Percentiles rank a stretch among this genome's conserved stretches.
These are phyloP conservation scores for Phenacoccus solenopsis DNA, from an alignment of 1,140 invertebrate species.

Conservation along the genomic window DNA sequence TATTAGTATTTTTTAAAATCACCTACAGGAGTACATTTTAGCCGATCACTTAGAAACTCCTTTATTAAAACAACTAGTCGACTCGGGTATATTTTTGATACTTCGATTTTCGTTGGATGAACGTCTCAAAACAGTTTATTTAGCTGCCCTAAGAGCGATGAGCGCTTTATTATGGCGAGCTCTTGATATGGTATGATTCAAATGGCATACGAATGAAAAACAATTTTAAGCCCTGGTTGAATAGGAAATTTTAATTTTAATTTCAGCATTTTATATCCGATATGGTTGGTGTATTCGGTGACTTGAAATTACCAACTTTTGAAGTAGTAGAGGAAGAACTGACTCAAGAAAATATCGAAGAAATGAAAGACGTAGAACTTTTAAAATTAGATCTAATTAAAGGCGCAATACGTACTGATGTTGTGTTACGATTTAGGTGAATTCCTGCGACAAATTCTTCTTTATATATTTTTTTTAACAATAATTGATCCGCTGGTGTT, in stretches of 20 bases:
- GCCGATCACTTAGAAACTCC: conserved; percentile 44
- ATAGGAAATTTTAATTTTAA: conserved; percentile 15
- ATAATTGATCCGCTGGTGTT: too few species aligned
- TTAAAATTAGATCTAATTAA: conserved; percentile 60
- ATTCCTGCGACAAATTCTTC: not conserved
- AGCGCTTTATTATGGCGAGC: conserved; percentile 62
- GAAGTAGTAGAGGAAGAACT: conserved; percentile 36
- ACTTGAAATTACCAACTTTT: conserved; percentile 47
- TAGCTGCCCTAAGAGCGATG: conserved; percentile 57
- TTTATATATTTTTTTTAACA: not conserved
- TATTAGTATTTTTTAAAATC: conserved; percentile 16
- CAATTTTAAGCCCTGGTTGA: not conserved
- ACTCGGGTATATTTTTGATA: conserved; percentile 58
- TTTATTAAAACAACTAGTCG: conserved; percentile 39
- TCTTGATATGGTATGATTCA: conserved; percentile 26
- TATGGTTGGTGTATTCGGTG: conserved; percentile 50
- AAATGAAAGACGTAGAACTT: conserved; percentile 70
- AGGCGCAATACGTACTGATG: conserved; percentile 59
- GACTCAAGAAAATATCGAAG: conserved; percentile 32
- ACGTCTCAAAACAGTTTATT: conserved; percentile 53
- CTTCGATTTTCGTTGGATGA: conserved; percentile 77
- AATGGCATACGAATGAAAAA: not conserved
- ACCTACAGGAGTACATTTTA: conserved; percentile 38
- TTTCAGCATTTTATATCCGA: conserved; percentile 43
- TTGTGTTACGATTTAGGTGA: conserved; percentile 45